Evolutionary conservation across 2,113 vertebrate species (phyloP).

Genomic region (Mustela lutreola): DNA sequence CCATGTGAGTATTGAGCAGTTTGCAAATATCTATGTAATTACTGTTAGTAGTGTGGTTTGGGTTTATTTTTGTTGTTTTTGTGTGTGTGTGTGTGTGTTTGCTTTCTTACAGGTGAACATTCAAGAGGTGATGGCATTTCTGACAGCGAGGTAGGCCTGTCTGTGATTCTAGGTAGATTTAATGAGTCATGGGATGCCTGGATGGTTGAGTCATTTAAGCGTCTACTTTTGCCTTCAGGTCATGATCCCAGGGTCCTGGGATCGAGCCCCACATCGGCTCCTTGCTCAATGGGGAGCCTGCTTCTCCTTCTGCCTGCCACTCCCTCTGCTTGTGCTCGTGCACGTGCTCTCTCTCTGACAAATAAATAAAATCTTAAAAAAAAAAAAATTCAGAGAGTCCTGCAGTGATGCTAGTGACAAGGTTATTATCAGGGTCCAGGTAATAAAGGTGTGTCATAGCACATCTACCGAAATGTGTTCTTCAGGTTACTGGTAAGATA

Average conservation of each 20-base stretch:
- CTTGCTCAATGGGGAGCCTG: neutral
- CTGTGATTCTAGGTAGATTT: neutral
- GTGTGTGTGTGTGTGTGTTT: neutral
- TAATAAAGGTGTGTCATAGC: neutral
- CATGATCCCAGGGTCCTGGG: too few species aligned
- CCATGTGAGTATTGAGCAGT: neutral
- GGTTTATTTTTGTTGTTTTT: neutral
- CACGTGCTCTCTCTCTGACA: too few species aligned
- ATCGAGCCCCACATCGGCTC: neutral
- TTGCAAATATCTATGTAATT: neutral
- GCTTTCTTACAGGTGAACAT: neutral
- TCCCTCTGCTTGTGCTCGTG: too few species aligned
- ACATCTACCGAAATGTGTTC: neutral
- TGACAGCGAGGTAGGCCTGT: neutral
- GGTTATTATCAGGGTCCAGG: neutral
- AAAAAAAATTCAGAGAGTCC: neutral
- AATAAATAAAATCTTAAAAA: neutral
- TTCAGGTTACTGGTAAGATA: neutral
- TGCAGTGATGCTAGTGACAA: neutral
- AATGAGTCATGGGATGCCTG: neutral
- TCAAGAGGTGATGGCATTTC: neutral
- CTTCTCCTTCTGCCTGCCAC: too few species aligned
- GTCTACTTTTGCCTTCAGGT: too few species aligned
- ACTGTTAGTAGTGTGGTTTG: neutral
- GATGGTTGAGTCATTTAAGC: too few species aligned